Evolutionary conservation across 2,888 invertebrate genomes (phyloP), one percentile per base, ranked within the genome.

Genomic region (Laspeyria flexula): DNA sequence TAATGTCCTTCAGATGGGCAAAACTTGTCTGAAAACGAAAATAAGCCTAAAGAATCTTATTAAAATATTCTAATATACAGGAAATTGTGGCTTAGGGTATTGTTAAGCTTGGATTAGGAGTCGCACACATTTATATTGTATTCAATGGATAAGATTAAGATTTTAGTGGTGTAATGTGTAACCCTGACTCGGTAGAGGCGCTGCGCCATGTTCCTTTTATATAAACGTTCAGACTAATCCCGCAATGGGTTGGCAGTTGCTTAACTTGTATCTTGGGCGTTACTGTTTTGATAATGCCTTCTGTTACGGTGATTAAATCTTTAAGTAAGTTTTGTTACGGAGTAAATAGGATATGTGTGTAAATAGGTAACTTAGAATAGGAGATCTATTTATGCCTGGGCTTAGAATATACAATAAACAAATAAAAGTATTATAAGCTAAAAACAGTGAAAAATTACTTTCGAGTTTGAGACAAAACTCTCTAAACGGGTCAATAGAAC

Each of bases 51-150:
- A 27, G 38, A 45, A 55, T 58, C 40, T 47, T 55, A 48, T 53
- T 44, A 49, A 50, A 64, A 55, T 56, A 48, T 53, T 60, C 39
- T 55, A 45, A 45, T 54, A 44, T 30, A 30, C 11, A 49, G 41
- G 31, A 38, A 12, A 52, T 35, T 43, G 38, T 39, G 44, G 33
- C 23, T 48, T 3, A 25, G 25, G 43, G 38, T 31, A 29, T 15
- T 42, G 25, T 51, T 41, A 33, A 46, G 45, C 33, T 25, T 12
- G 42, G 42, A 42, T 52, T 42, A 51, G 44, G 34, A 37, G 35
- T 45, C 25, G 12, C 29, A 46, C 42, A 46, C 38, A 38, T 42
- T 52, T 35, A 46, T 52, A 38, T 46, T 46, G 37, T 38, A 29
- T 46, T 46, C 45, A 51, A 45, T 51, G 51, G 27, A 37, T 18